Evolutionary conservation across 2,888 invertebrate species (phyloP).

Genomic region (Thecophora atra): DNA sequence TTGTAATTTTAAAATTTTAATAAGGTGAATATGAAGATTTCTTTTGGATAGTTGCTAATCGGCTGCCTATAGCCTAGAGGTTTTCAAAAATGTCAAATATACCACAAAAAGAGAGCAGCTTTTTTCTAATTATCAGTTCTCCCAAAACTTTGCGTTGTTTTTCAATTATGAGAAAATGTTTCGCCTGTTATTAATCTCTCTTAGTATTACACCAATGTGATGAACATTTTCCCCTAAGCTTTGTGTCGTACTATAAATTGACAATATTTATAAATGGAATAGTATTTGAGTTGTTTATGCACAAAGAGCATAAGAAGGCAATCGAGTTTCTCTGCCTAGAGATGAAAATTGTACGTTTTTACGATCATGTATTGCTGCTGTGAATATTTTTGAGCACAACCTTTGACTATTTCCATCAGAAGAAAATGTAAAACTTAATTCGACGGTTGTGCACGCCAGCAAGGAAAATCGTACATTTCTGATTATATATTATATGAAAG

Average conservation of each 20-base stretch:
- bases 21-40: too few relatives aligned
- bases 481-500: conserved; percentile 5
- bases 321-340: background rate
- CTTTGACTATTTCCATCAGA: conserved; percentile 54
- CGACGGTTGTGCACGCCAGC: conserved; percentile 60
- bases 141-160: too few relatives aligned
- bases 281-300: conserved; percentile 29
- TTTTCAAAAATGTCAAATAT: conserved; percentile 17
- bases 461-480: background rate
- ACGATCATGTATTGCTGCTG: conserved; percentile 16
- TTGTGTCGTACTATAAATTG: conserved; percentile 14
- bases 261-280: conserved; percentile 19
- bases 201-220: background rate
- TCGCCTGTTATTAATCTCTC: too few relatives aligned
- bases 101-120: conserved; percentile 48
- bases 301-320: conserved; percentile 32
- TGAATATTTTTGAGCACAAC: conserved; percentile 22
- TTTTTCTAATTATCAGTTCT: conserved; percentile 11
- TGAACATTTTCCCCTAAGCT: background rate
- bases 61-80: background rate
- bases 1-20: too few relatives aligned
- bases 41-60: too few relatives aligned
- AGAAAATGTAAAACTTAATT: conserved; percentile 64
- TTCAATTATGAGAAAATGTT: too few relatives aligned
- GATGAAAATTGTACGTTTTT: conserved; percentile 12